Conservation (phyloP, 2,113 vertebrate genomes). For the Rhea pennata region DNA sequence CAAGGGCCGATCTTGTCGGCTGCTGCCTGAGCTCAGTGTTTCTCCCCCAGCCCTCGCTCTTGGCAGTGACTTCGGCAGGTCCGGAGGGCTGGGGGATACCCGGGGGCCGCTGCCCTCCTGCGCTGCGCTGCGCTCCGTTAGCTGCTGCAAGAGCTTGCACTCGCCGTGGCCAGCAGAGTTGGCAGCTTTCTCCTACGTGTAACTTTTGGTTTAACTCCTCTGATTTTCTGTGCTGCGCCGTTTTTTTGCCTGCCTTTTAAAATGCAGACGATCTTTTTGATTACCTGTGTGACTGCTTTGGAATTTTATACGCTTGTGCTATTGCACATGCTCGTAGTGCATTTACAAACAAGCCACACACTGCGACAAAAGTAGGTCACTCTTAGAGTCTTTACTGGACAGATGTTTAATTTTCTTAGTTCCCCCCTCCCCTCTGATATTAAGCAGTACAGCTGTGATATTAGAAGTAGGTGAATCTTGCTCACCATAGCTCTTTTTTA, state of each 20-base stretch:
- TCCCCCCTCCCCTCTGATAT: background rate
- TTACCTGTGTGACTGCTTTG: background rate
- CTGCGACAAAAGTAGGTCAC: slow-evolving; percentile 64
- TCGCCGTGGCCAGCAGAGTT: background rate
- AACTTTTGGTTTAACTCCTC: background rate
- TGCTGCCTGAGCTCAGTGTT: too few relatives aligned
- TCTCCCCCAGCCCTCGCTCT: too few relatives aligned
- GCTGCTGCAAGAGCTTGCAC: background rate
- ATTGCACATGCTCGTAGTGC: background rate
- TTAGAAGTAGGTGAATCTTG: slow-evolving; percentile 10
- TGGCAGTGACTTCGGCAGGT: too few relatives aligned
- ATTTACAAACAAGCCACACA: slow-evolving; percentile 48
- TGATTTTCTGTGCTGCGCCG: background rate
- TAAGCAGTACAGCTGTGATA: slow-evolving; percentile 8
- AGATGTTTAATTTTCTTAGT: slow-evolving; percentile 36
- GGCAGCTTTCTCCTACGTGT: rapidly evolving
- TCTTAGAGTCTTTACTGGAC: slow-evolving; percentile 31
- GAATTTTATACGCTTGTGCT: background rate
- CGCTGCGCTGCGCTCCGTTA: background rate
- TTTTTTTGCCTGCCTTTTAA: background rate
- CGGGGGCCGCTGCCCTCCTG: background rate
- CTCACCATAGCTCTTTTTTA: slow-evolving; percentile 28
- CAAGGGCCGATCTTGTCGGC: too few relatives aligned
- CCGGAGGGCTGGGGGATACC: too few relatives aligned
- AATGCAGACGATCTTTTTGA: background rate